Base-by-base conservation (phyloP, 2,113 vertebrate species). In the Peromyscus polionotus region DNA sequence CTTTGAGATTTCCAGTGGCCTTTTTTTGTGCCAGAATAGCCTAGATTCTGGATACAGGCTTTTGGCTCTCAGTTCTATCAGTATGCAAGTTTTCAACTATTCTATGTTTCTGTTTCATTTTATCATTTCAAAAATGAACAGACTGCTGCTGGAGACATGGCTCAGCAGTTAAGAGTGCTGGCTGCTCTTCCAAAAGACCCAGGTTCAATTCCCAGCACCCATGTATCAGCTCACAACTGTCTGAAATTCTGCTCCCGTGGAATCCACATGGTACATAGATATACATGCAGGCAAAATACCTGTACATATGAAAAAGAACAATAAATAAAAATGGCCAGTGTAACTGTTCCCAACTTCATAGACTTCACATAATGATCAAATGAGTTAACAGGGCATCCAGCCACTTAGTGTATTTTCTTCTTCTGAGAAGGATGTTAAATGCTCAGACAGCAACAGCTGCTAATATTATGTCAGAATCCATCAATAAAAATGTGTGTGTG, bases 381-480 rank as follows among this genome's bases (percentile, higher is more conserved):
- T 48, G 31, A 39, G 16, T 80, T 83, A 87, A 36, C 26, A 7
- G 45, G 17, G 20, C 28, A 68, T n/a, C 39, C 5, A 1, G 48
- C 65, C 61, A 70, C 12, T 22, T 67, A 61, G 42, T 42, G 42
- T 42, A 42, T 42, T 42, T 42, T 42, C 42, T 42, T 16, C 48
- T 85, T 94, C 61, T 45, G 24, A 67, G 48, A 61, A 73, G 73
- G 42, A 24, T 57, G 26, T 42, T 72, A 51, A 67, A 16, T 22
- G 24, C n/a, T 88, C 57, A 83, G 39, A 67, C 24, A 76, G 39
- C 0, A 36, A 19, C 13, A 76, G 14, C 48, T 85, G 39, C 59
- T 91, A 79, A 94, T 83, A 48, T 84, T 91, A 85, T 45, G 8
- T 87, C 68, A 92, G 51, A 84, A 65, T 8, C 45, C 65, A 65